Base-by-base conservation (phyloP, 2,113 vertebrate species). In the Heloderma charlesbogerti region DNA sequence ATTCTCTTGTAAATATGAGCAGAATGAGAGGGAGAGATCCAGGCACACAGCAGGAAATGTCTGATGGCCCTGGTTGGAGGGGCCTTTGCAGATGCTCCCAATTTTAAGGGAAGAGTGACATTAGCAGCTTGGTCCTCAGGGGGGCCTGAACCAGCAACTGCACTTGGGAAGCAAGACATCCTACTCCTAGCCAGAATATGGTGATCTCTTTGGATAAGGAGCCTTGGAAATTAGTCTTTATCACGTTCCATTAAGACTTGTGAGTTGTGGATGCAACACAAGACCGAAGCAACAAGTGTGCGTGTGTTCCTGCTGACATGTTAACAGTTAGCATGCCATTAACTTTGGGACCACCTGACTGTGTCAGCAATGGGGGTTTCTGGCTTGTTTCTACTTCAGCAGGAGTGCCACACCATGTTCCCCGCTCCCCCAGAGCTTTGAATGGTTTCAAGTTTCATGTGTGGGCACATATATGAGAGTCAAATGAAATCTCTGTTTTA, bases 1-100 rank as follows among this genome's bases (percentile, higher is more conserved):
- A 74, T 96, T 96, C 95, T 94, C 91, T 95, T 95, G 96, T 95
- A 97, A 97, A 97, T 94, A 95, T 57, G 96, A 97, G 96, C 93
- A 66, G 4, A 89, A 90, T 72, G 88, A 86, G 67, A 34, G 94
- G 93, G 94, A 95, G 93, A 91, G 88, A 93, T 91, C 85, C 90
- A 95, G 96, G 94, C 91, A 77, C 90, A 67, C 75, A 86, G 71
- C 90, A 54, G 91, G 92, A 94, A 93, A 29, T 1, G 91, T 69
- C 22, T 8, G 79, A 89, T 10, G 12, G 3, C 87, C 57, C 40
- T 22, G 37, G 88, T 4, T 1, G 40, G 63, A 6, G 0, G 0
- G 31, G 1, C 4, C 1, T 18, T 0, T 4, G 40, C 18, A 3
- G 13, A 63, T 0, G 7, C 7, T 15, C 43, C 67, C 29, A 5